These are phyloP conservation scores for Elephas maximus DNA, from an alignment of 2,113 vertebrate species.

Conservation along the genomic window DNA sequence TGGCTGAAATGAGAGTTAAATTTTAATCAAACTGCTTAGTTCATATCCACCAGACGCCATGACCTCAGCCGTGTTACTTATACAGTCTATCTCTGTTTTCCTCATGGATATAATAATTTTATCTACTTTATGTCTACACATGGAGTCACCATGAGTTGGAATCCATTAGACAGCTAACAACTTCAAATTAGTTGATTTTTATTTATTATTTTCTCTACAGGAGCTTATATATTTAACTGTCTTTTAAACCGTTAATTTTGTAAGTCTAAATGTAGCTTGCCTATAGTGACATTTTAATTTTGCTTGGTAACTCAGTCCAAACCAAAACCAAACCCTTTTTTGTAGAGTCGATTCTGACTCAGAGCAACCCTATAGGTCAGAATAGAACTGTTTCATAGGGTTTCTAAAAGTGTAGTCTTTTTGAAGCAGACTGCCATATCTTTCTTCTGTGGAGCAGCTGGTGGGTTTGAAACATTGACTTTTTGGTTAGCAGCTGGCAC, in stretches of 20 bases:
- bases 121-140: not conserved
- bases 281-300: constrained; percentile 40
- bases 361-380: too few species aligned
- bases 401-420: too few species aligned
- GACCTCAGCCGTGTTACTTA: not conserved
- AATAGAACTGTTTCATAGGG: too few species aligned
- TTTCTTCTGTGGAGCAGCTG: too few species aligned
- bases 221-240: not conserved
- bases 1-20: constrained; percentile 9
- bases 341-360: too few species aligned
- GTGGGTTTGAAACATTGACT: too few species aligned
- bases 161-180: too few species aligned
- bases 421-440: too few species aligned
- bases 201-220: not conserved
- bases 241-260: not conserved
- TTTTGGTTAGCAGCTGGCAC: too few species aligned
- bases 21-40: not conserved
- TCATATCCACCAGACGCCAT: not conserved
- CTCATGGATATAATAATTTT: not conserved
- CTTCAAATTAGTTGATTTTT: not conserved
- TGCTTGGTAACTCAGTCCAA: not conserved
- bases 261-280: not conserved
- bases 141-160: too few species aligned
- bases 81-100: not conserved
- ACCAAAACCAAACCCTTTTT: too few species aligned